Evolutionary conservation across 2,888 invertebrate genomes (phyloP).

Genomic region (Junonia oenone): DNA sequence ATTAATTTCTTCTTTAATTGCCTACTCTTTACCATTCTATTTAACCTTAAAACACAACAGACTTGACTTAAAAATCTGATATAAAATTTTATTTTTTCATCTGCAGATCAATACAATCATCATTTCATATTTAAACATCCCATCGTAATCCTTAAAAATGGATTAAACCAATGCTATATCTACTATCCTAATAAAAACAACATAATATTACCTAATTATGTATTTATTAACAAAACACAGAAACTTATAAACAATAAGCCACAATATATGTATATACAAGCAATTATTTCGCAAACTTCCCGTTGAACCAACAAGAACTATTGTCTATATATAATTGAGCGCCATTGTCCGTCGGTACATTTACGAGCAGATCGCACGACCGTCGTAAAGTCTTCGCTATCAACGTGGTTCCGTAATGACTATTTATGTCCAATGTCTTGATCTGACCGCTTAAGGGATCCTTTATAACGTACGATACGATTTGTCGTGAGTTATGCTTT

Average conservation of each 20-base stretch:
- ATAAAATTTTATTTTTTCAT: too few species aligned
- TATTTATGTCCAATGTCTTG: slow-evolving; percentile 6
- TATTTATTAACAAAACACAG: not conserved
- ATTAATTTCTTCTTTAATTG: too few species aligned
- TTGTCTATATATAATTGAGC: not conserved
- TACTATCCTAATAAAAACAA: too few species aligned
- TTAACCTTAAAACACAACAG: too few species aligned
- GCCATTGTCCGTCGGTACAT: not conserved
- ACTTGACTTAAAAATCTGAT: too few species aligned
- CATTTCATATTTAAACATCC: too few species aligned
- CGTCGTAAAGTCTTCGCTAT: slow-evolving; percentile 3
- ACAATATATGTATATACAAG: not conserved
- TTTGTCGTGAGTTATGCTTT: not conserved
- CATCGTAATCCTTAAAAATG: too few species aligned
- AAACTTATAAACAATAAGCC: not conserved
- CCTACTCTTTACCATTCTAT: too few species aligned
- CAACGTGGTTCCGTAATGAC: slow-evolving; percentile 2
- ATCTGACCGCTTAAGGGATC: not conserved
- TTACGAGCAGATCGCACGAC: slow-evolving; percentile 7
- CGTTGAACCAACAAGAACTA: not conserved
- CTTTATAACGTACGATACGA: not conserved
- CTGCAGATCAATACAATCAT: too few species aligned
- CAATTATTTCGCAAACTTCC: not conserved
- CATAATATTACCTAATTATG: too few species aligned
- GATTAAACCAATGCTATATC: too few species aligned